Conservation (phyloP, 2,797 vertebrate species). For the Buphagus erythrorhynchus region DNA sequence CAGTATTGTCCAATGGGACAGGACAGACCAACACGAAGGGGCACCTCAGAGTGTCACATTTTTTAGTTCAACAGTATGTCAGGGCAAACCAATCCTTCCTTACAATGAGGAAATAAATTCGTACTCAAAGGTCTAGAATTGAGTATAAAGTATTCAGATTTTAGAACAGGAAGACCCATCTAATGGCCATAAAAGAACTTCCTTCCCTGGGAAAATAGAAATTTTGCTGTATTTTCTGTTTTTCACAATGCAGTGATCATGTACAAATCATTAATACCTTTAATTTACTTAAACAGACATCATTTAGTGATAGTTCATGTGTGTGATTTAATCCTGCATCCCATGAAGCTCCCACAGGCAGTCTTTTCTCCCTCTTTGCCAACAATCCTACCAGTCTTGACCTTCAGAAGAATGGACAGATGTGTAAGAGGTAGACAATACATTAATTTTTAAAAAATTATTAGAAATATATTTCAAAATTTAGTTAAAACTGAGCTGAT, state of each 20-base stretch:
- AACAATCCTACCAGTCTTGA: neutral
- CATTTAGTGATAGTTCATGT: neutral
- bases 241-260: neutral
- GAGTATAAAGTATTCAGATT: neutral
- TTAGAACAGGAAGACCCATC: neutral
- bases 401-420: neutral
- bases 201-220: neutral
- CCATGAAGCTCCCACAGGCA: neutral
- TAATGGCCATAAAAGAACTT: neutral
- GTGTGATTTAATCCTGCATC: neutral
- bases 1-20: rapidly evolving
- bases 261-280: neutral
- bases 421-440: rapidly evolving
- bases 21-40: neutral
- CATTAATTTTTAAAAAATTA: neutral
- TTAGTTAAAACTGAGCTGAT: neutral
- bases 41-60: neutral
- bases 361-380: neutral
- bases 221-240: neutral
- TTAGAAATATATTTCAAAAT: neutral
- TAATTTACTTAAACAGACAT: neutral
- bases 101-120: neutral
- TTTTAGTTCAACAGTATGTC: neutral
- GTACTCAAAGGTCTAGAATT: neutral
- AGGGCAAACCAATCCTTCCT: neutral